Conservation (phyloP, 35 echinoderm and acorn worm species). For the Apostichopus californicus region DNA sequence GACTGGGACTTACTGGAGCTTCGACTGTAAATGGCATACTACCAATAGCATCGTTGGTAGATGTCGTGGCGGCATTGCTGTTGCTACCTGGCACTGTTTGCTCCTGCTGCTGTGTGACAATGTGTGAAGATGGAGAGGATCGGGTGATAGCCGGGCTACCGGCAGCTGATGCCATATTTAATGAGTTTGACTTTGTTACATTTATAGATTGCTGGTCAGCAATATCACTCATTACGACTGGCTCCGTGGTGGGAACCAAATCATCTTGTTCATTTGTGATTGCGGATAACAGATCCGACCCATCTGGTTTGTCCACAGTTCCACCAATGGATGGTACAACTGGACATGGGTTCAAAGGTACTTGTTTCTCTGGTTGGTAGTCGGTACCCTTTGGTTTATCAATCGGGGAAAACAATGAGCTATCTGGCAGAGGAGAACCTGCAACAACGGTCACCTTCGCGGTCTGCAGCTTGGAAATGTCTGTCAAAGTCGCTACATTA, state of each 20-base stretch:
- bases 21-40: background rate
- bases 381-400: background rate
- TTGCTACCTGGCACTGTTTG: background rate
- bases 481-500: no score
- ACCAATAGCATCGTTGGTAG: background rate
- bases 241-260: background rate
- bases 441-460: background rate
- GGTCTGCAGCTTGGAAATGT: background rate
- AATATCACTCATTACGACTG: background rate
- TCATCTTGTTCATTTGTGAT: background rate
- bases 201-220: background rate
- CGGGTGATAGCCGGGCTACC: background rate
- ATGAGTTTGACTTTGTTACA: background rate
- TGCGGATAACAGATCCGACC: background rate
- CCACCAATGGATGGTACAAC: background rate
- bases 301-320: background rate
- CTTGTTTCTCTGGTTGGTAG: background rate
- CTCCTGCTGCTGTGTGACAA: background rate
- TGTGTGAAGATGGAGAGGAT: background rate
- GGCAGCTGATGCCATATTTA: background rate
- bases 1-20: background rate
- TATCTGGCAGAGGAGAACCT: background rate
- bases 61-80: background rate
- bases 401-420: background rate
- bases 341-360: background rate